A percentile compares a stretch with the other conserved stretches of the same genome.
Conservation (phyloP, 2,888 invertebrate species). For the Macrosiphum euphorbiae region DNA sequence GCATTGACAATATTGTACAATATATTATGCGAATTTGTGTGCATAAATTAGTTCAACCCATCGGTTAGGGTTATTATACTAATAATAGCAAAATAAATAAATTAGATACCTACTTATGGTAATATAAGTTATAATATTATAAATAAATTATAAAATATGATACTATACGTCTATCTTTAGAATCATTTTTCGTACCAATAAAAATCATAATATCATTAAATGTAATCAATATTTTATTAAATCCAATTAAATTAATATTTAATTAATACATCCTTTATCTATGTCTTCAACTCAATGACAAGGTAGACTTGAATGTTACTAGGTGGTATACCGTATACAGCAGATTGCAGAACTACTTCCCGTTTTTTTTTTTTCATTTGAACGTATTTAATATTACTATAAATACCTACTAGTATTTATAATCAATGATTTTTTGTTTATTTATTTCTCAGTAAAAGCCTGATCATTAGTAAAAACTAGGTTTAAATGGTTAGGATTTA, state of each 20-base stretch:
- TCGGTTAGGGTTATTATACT: not conserved
- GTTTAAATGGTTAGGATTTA: not conserved
- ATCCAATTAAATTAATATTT: too few species aligned
- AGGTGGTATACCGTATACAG: too few species aligned
- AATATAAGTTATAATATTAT: not conserved
- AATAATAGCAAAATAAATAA: not conserved
- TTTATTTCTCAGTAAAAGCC: not conserved
- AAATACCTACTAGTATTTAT: too few species aligned
- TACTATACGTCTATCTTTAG: not conserved
- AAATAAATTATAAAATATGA: too few species aligned
- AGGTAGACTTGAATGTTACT: not conserved
- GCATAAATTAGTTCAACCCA: not conserved
- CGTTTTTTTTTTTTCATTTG: not conserved
- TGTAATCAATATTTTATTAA: too few species aligned
- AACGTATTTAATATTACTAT: not conserved
- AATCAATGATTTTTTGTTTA: not conserved
- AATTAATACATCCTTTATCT: not conserved
- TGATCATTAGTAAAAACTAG: not conserved
- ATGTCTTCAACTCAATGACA: not conserved
- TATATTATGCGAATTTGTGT: not conserved
- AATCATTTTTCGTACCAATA: not conserved
- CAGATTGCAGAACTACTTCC: not conserved
- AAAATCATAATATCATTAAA: too few species aligned
- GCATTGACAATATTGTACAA: too few species aligned
- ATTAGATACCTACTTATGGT: too few species aligned